These are phyloP conservation scores for Ochotona princeps DNA, from an alignment of 2,113 vertebrate species.

Conservation along the genomic window DNA sequence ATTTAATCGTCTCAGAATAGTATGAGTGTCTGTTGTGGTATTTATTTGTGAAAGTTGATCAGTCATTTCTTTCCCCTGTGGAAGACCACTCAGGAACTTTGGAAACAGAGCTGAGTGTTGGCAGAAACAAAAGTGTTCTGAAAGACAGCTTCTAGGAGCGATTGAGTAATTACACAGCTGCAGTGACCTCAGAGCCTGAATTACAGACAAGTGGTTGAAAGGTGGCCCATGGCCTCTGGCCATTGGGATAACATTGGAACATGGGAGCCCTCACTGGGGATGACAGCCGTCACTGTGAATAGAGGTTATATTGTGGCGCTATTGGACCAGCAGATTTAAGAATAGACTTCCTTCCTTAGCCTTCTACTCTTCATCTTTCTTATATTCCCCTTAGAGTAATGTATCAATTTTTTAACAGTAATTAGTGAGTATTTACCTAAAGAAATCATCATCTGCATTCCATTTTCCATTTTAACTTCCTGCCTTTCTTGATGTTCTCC, in stretches of 20 bases:
- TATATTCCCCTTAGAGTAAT: background rate
- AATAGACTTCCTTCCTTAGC: background rate
- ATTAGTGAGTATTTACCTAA: background rate
- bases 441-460: background rate
- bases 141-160: background rate
- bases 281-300: background rate
- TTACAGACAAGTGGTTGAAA: background rate
- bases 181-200: background rate
- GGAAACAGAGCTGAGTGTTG: background rate
- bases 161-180: background rate
- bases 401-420: background rate
- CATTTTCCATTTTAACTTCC: background rate
- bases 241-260: background rate
- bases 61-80: background rate
- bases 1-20: background rate
- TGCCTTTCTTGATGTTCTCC: background rate
- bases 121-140: background rate
- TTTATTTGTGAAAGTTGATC: background rate
- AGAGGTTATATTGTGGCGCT: accelerated
- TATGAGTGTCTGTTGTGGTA: background rate
- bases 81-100: background rate
- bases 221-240: background rate
- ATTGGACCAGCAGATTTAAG: background rate
- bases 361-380: background rate
- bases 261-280: background rate